Evolutionary conservation across 2,888 invertebrate genomes (phyloP).

Genomic region (Polylopha cassiicola): DNA sequence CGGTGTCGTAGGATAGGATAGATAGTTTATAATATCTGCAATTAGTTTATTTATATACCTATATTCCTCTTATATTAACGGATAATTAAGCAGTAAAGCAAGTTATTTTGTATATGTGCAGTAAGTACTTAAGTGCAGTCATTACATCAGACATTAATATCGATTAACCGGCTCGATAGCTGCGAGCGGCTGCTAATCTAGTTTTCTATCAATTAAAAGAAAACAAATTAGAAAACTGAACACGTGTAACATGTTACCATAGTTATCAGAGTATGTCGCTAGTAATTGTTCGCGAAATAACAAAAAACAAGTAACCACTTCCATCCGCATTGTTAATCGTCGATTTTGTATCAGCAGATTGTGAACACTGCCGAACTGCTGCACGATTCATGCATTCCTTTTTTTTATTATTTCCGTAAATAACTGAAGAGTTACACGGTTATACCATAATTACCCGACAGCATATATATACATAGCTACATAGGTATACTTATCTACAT

Average conservation of each 20-base stretch:
- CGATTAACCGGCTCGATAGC: conserved; percentile 8
- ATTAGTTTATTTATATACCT: not conserved
- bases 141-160: conserved; percentile 5
- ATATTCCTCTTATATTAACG: conserved; percentile 1
- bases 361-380: conserved; percentile 11
- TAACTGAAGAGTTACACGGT: not conserved
- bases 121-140: too few species aligned
- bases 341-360: conserved; percentile 22
- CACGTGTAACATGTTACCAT: conserved; percentile 46
- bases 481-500: too few species aligned
- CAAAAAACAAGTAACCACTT: conserved; percentile 45
- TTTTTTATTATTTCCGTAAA: conserved; percentile 12
- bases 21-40: too few species aligned
- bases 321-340: conserved; percentile 47
- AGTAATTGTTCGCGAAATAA: conserved; percentile 49
- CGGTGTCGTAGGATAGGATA: too few species aligned
- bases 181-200: conserved; percentile 7
- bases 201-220: conserved; percentile 28
- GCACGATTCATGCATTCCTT: conserved; percentile 14
- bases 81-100: too few species aligned
- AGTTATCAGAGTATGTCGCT: conserved; percentile 69
- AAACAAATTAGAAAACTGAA: conserved; percentile 27
- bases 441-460: not conserved
- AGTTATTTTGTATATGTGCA: too few species aligned
- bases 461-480: not conserved